Percentiles rank a stretch among this genome's conserved stretches.
These are phyloP conservation scores for Psococerastis gibbosa DNA, from an alignment of 2,888 invertebrate species.

Conservation along the genomic window DNA sequence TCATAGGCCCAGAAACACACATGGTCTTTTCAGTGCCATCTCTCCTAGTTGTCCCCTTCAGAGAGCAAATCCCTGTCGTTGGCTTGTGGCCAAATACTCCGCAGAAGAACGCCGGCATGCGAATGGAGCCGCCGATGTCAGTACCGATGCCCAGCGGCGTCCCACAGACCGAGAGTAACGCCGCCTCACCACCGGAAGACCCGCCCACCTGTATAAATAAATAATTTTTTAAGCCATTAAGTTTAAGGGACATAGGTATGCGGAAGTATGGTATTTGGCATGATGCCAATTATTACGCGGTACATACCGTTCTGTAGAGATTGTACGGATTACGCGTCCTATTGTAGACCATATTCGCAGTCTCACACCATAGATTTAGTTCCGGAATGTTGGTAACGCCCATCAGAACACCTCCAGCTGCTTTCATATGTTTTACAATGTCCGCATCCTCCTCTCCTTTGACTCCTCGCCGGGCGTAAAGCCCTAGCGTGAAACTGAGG, in stretches of 20 bases:
- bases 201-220: slow-evolving; percentile 66
- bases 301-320: slow-evolving; percentile 39
- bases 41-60: slow-evolving; percentile 41
- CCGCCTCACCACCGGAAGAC: slow-evolving; percentile 77
- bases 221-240: too few species aligned
- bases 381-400: slow-evolving; percentile 89
- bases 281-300: too few species aligned
- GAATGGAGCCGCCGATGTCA: slow-evolving; percentile 92
- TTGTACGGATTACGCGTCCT: slow-evolving; percentile 85
- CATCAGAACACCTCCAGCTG: slow-evolving; percentile 70
- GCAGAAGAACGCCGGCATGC: slow-evolving; percentile 82
- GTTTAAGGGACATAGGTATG: too few species aligned
- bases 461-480: slow-evolving; percentile 35
- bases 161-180: slow-evolving; percentile 44
- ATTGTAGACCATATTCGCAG: slow-evolving; percentile 73
- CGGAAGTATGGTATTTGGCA: too few species aligned
- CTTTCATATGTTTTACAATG: slow-evolving; percentile 46
- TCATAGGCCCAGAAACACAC: slow-evolving; percentile 68
- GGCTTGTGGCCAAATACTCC: slow-evolving; percentile 77
- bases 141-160: slow-evolving; percentile 71
- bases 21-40: slow-evolving; percentile 52
- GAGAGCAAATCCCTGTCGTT: slow-evolving; percentile 44
- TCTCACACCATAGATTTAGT: slow-evolving; percentile 83
- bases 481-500: slow-evolving; percentile 46
- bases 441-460: slow-evolving; percentile 59